These are phyloP conservation scores for Caenorhabditis inopinata DNA, from an alignment of 1,140 invertebrate species.

Conservation along the genomic window DNA sequence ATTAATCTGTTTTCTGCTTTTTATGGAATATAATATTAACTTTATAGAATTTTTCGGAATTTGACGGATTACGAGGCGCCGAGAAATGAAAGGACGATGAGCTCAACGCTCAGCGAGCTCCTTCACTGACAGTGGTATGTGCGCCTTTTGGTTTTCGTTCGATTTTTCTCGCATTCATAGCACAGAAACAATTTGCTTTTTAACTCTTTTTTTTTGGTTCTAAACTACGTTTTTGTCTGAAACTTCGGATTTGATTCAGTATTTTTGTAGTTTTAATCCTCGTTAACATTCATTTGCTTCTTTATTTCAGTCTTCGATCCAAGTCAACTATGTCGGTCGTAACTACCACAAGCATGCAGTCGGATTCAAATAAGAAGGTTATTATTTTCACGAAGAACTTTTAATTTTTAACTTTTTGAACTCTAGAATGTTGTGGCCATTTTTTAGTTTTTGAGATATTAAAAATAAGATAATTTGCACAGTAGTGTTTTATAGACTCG, in stretches of 20 bases:
- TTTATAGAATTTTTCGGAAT: not conserved
- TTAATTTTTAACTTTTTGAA: no score
- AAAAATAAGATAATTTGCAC: no score
- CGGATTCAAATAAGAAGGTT: slow-evolving; percentile 8
- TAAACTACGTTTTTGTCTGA: no score
- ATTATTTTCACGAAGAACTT: no score
- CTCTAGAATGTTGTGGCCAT: no score
- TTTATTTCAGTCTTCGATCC: not conserved
- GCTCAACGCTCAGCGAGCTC: not conserved
- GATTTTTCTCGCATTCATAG: not conserved
- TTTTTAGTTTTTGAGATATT: no score
- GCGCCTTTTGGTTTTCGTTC: not conserved
- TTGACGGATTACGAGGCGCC: not conserved
- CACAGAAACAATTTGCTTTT: no score
- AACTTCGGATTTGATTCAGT: not conserved
- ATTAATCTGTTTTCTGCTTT: not conserved
- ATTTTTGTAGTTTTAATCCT: not conserved
- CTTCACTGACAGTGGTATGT: slow-evolving; percentile 10
- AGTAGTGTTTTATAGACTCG: no score
- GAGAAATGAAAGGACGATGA: slow-evolving; percentile 13
- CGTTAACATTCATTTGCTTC: not conserved
- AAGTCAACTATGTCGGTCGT: slow-evolving; percentile 16
- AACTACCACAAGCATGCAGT: slow-evolving; percentile 12
- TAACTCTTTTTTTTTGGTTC: not conserved
- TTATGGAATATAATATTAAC: not conserved